Evolutionary conservation across 2,888 invertebrate species (phyloP), one percentile per base, ranked within the genome.

Genomic region (Koerneria pararmatus): DNA sequence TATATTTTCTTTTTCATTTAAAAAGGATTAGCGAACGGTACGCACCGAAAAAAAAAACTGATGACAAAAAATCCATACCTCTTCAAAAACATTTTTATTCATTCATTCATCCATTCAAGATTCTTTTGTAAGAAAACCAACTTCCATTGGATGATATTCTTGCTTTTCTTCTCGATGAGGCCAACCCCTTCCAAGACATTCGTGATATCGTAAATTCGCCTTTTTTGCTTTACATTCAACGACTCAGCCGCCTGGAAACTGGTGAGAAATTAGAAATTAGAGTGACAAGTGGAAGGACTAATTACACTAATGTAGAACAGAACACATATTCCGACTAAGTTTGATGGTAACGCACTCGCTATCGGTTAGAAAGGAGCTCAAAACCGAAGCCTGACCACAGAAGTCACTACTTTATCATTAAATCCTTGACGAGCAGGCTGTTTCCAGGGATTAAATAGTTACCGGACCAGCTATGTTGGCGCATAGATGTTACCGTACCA

Each of bases 131-230:
- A 65, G 49, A 34, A 27, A 22, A 80, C 91, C 88, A 86, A 92
- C 92, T 92, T 93, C 93, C 93, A 93, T 84, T 92, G 92, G 83
- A 93, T 92, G 84, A 91, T 91, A 85, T 93, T 93, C 86, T 94
- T 93, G 79, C 91, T 92, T 80, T 90, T 90, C 85, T 93, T 93
- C 83, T 93, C 93, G 78, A 93, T 93, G 64, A 93, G 87, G 4
- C 93, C 93, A 81, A 93, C 93, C 29, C 93, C 93, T 87, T 93
- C 93, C 62, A 93, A 86, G 2, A 93, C 93, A 85, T 93, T 93
- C 1, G 93, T 93, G 71, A 93, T 94, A 84, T 93, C 93, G 83
- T 93, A 93, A 79, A 93, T 93, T 82, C 93, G 87, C 71, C 93
- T 87, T 84, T 93, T 93, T 84, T 93, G 93, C 62, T 86, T 77